Evolutionary conservation across 2,888 invertebrate species (phyloP).

Genomic region (Chesias legatella): DNA sequence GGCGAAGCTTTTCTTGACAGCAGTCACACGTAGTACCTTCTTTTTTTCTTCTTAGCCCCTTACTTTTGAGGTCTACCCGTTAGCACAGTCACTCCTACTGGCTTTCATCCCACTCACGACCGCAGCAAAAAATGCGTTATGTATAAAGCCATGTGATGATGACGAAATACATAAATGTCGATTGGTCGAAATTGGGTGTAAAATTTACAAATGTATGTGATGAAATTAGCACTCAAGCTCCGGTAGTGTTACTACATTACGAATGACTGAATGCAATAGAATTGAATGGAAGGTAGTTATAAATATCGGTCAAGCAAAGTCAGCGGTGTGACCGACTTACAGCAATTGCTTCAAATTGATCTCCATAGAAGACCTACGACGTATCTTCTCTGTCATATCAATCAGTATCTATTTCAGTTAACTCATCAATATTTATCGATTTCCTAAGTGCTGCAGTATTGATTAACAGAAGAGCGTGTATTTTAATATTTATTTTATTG

Average conservation of each 20-base stretch:
- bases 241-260: slow-evolving; percentile 27
- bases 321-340: slow-evolving; percentile 49
- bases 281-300: slow-evolving; percentile 50
- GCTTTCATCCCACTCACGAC: no score
- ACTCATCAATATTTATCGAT: slow-evolving; percentile 26
- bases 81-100: no score
- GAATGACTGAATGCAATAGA: slow-evolving; percentile 34
- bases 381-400: slow-evolving; percentile 37
- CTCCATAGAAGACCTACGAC: slow-evolving; percentile 46
- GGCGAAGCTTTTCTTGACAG: no score
- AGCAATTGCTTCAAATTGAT: slow-evolving; percentile 56
- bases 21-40: no score
- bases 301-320: slow-evolving; percentile 48
- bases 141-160: no score
- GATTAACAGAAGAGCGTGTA: slow-evolving; percentile 22
- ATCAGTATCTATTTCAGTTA: slow-evolving; percentile 30
- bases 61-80: no score
- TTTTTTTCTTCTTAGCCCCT: no score
- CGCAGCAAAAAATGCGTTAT: no score
- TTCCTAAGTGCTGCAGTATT: slow-evolving; percentile 9
- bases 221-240: no score
- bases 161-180: no score
- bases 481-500: slow-evolving; percentile 7
- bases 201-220: no score
- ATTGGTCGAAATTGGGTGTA: no score